Evolutionary conservation across 2,113 vertebrate genomes (phyloP), one percentile per base, ranked within the genome.

Genomic region (Pseudolaguvia tuberculata): DNA sequence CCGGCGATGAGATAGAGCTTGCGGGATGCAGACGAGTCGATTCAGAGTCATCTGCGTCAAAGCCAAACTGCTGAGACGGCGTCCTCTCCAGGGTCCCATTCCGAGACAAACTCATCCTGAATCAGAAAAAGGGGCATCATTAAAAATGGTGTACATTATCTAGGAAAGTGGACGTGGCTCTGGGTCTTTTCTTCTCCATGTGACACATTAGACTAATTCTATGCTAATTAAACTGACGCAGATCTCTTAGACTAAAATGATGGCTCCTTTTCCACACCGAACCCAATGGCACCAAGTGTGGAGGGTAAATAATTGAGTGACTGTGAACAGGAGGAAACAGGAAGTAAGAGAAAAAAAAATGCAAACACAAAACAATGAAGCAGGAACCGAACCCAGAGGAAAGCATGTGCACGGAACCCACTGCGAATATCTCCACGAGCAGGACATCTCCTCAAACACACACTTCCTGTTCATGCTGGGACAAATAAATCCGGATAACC

Each of bases 41-140:
- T 13, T 75, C 74, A 0, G 29, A 31, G 51, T 82, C 82, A 53
- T 45, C 70, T 17, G 25, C 66, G 1, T 90, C 88, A 3, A 78
- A 81, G 42, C 17, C 73, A 72, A 73, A 55, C 55, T 70, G 79
- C 75, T 87, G 85, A 11, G 84, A 81, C 0, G 69, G 0, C 0
- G 74, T 65, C 82, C 88, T 91, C 75, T 91, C 90, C 80, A 91
- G 73, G 0, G 89, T 91, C 15, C 88, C 90, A 10, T 79, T 90
- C 51, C 80, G 83, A 65, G 88, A 84, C 65, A 91, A 78, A 83
- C 88, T 91, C 91, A 92, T 92, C 12, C 70, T 87, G 51, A 23
- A 62, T 20, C 56, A 50, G 50, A 45, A 55, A 45, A 27, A 10
- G 27, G 48, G 21, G 13, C 15, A 63, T 18, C 9, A 42, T 42